Conservation (phyloP, 1,140 invertebrate species). For the Mizuhopecten yessoensis region DNA sequence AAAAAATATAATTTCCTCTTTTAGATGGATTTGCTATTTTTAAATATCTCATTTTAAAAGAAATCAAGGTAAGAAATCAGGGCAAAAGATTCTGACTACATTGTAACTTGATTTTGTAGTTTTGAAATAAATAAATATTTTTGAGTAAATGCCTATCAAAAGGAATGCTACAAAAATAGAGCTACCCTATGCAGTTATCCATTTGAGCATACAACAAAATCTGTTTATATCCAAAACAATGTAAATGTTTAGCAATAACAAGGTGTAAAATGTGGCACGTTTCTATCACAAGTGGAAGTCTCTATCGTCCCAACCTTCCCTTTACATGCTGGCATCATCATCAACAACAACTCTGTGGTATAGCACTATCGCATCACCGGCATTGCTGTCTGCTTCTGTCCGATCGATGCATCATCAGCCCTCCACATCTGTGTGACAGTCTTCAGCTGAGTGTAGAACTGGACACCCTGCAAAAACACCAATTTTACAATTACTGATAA, state of each 20-base stretch:
- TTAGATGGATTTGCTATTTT: too few species aligned
- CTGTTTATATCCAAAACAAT: not conserved
- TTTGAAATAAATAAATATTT: not conserved
- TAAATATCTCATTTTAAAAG: too few species aligned
- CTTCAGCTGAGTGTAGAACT: slow-evolving; percentile 99
- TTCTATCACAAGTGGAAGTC: slow-evolving; percentile 3
- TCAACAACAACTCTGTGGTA: not conserved
- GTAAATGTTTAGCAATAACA: slow-evolving; percentile 27
- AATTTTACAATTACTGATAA: too few species aligned
- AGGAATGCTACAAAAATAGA: not conserved
- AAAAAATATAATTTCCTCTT: too few species aligned
- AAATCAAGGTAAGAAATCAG: too few species aligned
- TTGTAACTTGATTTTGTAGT: too few species aligned
- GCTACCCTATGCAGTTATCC: not conserved
- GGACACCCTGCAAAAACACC: slow-evolving; percentile 92
- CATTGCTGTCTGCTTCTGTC: slow-evolving; percentile 77
- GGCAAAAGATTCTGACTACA: too few species aligned
- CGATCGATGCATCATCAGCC: slow-evolving; percentile 89
- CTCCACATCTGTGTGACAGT: slow-evolving; percentile 99
- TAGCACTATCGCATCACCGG: slow-evolving; percentile 78
- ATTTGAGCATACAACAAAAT: not conserved
- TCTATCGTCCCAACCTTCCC: not conserved
- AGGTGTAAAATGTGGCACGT: slow-evolving; percentile 31
- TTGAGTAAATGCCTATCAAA: not conserved
- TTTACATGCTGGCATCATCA: not conserved